These are phyloP conservation scores for Anisognathus igniventris DNA, from an alignment of 2,797 vertebrate genomes.

Conservation along the genomic window DNA sequence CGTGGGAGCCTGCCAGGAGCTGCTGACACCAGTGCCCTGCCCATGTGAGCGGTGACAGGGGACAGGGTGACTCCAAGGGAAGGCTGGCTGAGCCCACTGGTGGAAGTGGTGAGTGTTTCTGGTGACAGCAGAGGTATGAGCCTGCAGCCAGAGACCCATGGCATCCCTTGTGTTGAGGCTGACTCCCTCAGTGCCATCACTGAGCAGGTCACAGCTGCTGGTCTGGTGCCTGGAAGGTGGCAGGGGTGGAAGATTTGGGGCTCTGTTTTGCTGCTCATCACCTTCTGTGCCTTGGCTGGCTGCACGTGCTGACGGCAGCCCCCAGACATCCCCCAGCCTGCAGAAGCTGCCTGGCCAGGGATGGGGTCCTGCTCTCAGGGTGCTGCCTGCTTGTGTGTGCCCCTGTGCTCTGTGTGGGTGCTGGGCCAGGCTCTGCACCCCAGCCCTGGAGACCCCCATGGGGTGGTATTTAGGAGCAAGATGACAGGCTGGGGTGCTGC, in stretches of 20 bases:
- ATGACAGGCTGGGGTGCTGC: background rate
- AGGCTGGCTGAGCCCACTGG: background rate
- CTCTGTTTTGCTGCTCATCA: background rate
- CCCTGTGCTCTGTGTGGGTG: background rate
- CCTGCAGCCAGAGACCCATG: too few species aligned
- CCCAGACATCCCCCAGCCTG: fast-evolving
- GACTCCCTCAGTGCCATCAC: background rate
- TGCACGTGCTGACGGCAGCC: background rate
- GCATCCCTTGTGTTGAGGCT: background rate
- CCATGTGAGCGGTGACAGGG: background rate
- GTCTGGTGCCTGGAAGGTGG: background rate
- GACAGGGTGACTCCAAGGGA: background rate
- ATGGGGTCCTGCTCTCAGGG: fast-evolving
- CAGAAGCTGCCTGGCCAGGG: background rate
- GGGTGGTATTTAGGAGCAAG: background rate
- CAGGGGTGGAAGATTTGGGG: background rate
- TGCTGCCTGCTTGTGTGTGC: fast-evolving
- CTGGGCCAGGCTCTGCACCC: background rate
- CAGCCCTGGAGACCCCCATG: background rate
- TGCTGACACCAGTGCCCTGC: background rate
- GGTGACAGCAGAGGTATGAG: background rate
- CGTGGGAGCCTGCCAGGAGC: background rate
- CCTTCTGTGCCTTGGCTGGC: background rate
- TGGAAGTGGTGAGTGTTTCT: background rate
- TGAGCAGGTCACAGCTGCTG: background rate